phyloP scores from a whole-genome alignment of 2,797 vertebrate species.

The Mus minutoides region DNA sequence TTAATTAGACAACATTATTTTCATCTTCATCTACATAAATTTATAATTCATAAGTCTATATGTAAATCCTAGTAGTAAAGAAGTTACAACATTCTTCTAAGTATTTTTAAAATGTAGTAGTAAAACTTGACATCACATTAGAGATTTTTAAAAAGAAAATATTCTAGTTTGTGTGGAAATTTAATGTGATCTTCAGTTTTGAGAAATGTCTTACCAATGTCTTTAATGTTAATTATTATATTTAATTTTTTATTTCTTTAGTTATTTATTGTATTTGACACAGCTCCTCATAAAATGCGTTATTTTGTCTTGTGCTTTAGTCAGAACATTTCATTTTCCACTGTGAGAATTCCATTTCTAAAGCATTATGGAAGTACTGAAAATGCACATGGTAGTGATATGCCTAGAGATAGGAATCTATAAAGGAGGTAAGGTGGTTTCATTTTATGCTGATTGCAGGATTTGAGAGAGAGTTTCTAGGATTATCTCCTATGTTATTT shows the following conservation, averaged over 20 bases:
- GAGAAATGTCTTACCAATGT: not conserved
- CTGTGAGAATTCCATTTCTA: not conserved
- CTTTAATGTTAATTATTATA: not conserved
- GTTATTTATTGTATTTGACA: not conserved
- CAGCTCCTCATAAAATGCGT: not conserved
- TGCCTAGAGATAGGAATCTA: not conserved
- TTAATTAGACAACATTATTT: slow-evolving; percentile 19
- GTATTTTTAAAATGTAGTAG: not conserved
- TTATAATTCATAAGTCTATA: not conserved
- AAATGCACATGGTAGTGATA: not conserved
- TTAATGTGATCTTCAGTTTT: not conserved
- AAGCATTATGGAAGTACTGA: not conserved
- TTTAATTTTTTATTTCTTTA: not conserved
- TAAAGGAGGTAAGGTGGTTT: not conserved
- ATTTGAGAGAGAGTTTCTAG: not conserved
- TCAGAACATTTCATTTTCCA: not conserved
- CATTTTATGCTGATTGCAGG: not conserved
- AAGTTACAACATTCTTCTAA: not conserved
- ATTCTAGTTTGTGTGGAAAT: not conserved
- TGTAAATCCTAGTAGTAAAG: not conserved
- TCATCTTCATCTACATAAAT: slow-evolving; percentile 23
- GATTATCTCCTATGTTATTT: not conserved
- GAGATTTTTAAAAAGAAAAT: not conserved
- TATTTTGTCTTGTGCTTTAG: not conserved
- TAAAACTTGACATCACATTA: not conserved